These are phyloP conservation scores for Monodelphis domestica DNA, from an alignment of 2,797 vertebrate genomes.

Conservation along the genomic window DNA sequence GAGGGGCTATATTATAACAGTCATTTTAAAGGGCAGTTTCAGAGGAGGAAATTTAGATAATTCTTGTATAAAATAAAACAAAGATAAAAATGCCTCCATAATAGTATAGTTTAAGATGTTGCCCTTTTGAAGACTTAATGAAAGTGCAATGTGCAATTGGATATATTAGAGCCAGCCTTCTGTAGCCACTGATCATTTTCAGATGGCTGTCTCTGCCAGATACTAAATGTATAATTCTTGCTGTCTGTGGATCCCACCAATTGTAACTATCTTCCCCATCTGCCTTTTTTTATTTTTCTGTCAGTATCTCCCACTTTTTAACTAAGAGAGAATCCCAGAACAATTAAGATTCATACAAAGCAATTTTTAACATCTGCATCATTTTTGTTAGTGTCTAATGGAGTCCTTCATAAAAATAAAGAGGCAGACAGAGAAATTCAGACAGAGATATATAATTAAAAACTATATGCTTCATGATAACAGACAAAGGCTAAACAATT, in stretches of 20 bases:
- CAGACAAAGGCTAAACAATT: background rate
- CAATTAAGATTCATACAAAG: background rate
- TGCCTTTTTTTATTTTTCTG: background rate
- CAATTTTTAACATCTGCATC: background rate
- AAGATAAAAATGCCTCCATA: conserved; percentile 35
- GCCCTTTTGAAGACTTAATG: conserved; percentile 40
- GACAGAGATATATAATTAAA: conserved; percentile 48
- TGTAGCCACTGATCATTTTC: background rate
- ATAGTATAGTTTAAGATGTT: background rate
- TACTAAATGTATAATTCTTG: background rate
- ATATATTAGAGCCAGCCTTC: accelerated
- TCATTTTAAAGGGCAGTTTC: conserved; percentile 47
- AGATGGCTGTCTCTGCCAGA: background rate
- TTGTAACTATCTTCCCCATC: background rate
- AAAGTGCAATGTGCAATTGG: background rate
- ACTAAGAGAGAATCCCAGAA: background rate
- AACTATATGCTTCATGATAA: conserved; percentile 37
- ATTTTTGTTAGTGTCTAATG: background rate
- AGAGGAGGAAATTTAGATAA: conserved; percentile 48
- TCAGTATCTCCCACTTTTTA: background rate
- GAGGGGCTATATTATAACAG: background rate
- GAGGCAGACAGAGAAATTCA: background rate
- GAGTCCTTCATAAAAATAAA: background rate
- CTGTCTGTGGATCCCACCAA: background rate
- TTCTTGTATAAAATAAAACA: conserved; percentile 2